phyloP scores from a whole-genome alignment of 2,797 vertebrate species.

The Morus bassanus region DNA sequence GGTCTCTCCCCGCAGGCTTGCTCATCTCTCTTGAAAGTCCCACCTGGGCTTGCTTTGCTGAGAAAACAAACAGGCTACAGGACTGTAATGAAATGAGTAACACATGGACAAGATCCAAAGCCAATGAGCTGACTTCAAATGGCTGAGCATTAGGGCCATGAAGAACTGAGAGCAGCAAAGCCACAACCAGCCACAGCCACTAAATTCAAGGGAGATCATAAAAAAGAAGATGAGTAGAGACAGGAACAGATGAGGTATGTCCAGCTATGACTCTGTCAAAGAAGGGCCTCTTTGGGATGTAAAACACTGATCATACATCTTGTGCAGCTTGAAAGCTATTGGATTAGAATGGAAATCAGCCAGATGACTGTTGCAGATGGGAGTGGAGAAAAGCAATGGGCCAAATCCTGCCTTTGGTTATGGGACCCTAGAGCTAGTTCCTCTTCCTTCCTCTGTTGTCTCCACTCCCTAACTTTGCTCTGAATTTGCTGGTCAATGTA shows the following conservation, averaged over 20 bases:
- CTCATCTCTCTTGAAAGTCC: background rate
- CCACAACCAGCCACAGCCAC: background rate
- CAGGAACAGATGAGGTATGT: background rate
- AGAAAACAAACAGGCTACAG: background rate
- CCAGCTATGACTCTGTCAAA: background rate
- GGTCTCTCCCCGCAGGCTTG: background rate
- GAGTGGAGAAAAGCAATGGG: background rate
- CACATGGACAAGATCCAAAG: background rate
- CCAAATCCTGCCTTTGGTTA: background rate
- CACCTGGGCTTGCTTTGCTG: background rate
- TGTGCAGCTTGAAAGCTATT: background rate
- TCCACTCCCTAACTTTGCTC: background rate
- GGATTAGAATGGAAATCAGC: background rate
- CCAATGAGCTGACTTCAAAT: background rate
- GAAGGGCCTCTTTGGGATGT: background rate
- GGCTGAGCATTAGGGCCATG: background rate
- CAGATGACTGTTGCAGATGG: background rate
- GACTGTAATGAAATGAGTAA: background rate
- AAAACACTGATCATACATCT: background rate
- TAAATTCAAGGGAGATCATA: background rate
- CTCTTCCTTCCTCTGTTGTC: background rate
- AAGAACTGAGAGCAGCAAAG: background rate
- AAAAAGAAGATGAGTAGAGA: background rate
- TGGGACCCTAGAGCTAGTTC: background rate
- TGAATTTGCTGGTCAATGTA: background rate